Conservation (phyloP, 2,888 invertebrate species). For the Sphecodes monilicornis region DNA sequence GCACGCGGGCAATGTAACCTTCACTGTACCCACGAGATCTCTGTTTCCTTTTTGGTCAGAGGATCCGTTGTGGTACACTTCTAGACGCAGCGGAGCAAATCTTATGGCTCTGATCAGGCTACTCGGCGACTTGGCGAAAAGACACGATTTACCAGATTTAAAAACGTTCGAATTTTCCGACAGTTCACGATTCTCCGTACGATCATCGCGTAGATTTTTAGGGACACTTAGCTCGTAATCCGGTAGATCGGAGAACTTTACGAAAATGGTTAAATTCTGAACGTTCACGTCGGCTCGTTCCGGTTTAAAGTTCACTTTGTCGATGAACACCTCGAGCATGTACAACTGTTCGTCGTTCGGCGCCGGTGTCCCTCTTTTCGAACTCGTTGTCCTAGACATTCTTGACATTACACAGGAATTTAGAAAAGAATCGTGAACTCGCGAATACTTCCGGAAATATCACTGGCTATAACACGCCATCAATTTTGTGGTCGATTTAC, state of each 20-base stretch:
- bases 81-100: slow-evolving; percentile 58
- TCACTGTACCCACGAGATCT: slow-evolving; percentile 58
- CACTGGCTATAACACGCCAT: slow-evolving; percentile 55
- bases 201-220: not conserved
- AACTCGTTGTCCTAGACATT: slow-evolving; percentile 34
- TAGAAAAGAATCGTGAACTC: slow-evolving; percentile 44
- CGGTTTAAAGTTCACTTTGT: slow-evolving; percentile 53
- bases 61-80: slow-evolving; percentile 37
- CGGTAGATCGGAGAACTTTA: slow-evolving; percentile 70
- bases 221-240: slow-evolving; percentile 64
- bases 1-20: slow-evolving; percentile 57
- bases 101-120: slow-evolving; percentile 59
- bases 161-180: slow-evolving; percentile 13
- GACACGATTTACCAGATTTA: slow-evolving; percentile 61
- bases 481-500: slow-evolving; percentile 62
- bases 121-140: slow-evolving; percentile 62
- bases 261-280: slow-evolving; percentile 57
- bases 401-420: slow-evolving; percentile 60
- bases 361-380: slow-evolving; percentile 5
- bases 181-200: slow-evolving; percentile 16
- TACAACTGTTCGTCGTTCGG: slow-evolving; percentile 63
- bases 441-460: slow-evolving; percentile 16
- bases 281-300: slow-evolving; percentile 40
- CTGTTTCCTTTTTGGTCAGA: not conserved
- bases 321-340: slow-evolving; percentile 71